Conservation (phyloP, 2,888 invertebrate species). For the Tryphoninae sp. region DNA sequence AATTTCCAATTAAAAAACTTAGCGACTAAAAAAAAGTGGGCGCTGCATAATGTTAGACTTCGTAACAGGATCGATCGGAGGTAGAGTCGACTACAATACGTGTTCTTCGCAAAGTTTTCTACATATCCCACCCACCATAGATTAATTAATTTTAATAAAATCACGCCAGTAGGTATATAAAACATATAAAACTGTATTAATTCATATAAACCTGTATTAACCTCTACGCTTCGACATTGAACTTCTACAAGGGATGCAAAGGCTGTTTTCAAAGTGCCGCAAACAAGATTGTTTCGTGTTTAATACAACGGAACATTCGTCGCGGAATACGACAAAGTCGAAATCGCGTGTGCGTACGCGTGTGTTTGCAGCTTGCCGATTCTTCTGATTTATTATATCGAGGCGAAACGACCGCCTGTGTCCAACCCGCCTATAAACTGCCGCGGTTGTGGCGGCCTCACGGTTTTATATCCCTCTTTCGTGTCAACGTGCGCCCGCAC, state of each 20-base stretch:
- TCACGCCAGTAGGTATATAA: neutral
- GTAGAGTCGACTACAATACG: constrained; percentile 4
- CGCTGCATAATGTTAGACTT: constrained; percentile 11
- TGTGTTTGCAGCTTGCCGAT: constrained; percentile 65
- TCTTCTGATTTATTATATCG: constrained; percentile 75
- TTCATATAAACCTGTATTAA: neutral
- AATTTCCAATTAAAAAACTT: too few relatives aligned
- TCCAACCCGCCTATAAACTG: constrained; percentile 66
- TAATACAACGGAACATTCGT: constrained; percentile 39
- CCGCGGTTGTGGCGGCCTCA: constrained; percentile 52
- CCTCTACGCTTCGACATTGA: neutral
- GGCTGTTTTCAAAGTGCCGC: neutral
- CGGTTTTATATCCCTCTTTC: constrained; percentile 74
- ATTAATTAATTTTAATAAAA: constrained; percentile 29
- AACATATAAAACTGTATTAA: neutral
- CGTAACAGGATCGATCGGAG: constrained; percentile 40
- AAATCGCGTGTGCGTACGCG: constrained; percentile 52
- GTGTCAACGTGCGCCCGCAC: constrained; percentile 73
- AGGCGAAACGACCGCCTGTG: constrained; percentile 69
- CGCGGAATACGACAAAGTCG: constrained; percentile 46
- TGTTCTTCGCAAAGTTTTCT: constrained; percentile 29
- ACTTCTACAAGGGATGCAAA: constrained; percentile 10
- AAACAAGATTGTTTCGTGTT: neutral
- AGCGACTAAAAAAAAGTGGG: too few relatives aligned
- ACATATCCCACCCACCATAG: constrained; percentile 8